Base-by-base conservation (phyloP, 1,140 invertebrate genomes). In the Zaprionus kolodkinae region DNA sequence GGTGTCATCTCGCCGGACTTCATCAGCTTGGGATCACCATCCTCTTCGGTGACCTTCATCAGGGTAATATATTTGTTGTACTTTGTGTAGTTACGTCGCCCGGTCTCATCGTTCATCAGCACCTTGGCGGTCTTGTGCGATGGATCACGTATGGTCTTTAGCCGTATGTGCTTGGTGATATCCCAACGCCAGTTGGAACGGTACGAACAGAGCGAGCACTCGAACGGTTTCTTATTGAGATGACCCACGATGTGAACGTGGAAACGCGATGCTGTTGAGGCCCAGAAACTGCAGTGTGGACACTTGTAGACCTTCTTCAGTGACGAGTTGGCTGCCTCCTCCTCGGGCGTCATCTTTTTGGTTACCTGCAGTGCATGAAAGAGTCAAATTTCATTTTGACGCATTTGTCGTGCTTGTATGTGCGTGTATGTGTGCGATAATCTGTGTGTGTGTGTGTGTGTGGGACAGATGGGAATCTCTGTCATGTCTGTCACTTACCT, bases 151-250 rank as follows among this genome's bases (percentile, higher is more conserved):
- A 96, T 96, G 13, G 96, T 96, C 94, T 97, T 98, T 80, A 98
- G 93, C 91, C 97, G 96, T 66, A 99, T 98, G 92, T 99, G 98
- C 93, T 99, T 99, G 48, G 97, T 98, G 69, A 99, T 98, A 93
- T 98, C 97, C 97, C 97, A 98, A 73, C 97, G 95, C 97, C 97
- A 98, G 93, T 98, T 98, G 25, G 97, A 98, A 73, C 97, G 95
- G 91, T 98, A 98, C 25, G 96, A 95, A 93, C 98, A 99, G 3
- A 97, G 94, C 3, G 98, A 99, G 94, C 98, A 99, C 93, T 98
- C 97, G 92, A 98, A 99, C 5, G 98, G 98, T 91, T 98, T 97
- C 91, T 96, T 97, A 93, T 98, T 98, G 70, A 97, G 94, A 93
- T 98, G 97, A 17, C 97, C 97, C 21, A 98, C 97, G 78, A 98